Percentiles rank a stretch among this genome's conserved stretches.
phyloP scores from a whole-genome alignment of 2,797 vertebrate genomes.

The Mionectes olivaceus region DNA sequence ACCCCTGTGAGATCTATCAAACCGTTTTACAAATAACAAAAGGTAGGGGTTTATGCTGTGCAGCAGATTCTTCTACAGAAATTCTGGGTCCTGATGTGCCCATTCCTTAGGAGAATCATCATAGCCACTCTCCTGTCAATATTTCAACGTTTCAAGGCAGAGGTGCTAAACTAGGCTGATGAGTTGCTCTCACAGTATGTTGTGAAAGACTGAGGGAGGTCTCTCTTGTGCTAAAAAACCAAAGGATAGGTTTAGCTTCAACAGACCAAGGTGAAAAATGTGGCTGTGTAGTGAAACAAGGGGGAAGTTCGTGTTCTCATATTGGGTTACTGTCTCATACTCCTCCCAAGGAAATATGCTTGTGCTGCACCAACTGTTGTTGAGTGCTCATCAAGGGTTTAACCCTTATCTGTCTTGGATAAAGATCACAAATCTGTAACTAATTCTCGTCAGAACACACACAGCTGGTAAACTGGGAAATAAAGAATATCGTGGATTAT shows the following conservation, averaged over 20 bases:
- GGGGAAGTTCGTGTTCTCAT: background rate
- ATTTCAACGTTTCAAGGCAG: background rate
- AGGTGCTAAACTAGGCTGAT: background rate
- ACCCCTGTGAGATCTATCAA: background rate
- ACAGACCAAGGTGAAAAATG: background rate
- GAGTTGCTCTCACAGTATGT: accelerated
- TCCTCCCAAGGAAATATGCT: background rate
- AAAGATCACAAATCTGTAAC: background rate
- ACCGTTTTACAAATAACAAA: background rate
- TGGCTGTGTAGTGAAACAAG: accelerated
- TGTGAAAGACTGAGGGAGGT: background rate
- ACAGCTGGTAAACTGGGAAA: background rate
- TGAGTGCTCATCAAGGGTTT: background rate
- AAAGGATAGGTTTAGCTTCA: background rate
- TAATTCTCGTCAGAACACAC: slow-evolving; percentile 2
- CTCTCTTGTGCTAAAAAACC: background rate
- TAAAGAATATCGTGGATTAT: background rate
- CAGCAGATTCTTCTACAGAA: background rate
- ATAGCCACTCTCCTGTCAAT: accelerated
- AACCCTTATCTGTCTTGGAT: background rate
- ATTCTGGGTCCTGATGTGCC: background rate
- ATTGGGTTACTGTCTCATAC: background rate
- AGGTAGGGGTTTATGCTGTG: accelerated
- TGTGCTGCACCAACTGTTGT: background rate
- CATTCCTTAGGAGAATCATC: background rate